Evolutionary conservation across 1,140 invertebrate genomes (phyloP), one percentile per base, ranked within the genome.

Genomic region (Zaprionus capensis): DNA sequence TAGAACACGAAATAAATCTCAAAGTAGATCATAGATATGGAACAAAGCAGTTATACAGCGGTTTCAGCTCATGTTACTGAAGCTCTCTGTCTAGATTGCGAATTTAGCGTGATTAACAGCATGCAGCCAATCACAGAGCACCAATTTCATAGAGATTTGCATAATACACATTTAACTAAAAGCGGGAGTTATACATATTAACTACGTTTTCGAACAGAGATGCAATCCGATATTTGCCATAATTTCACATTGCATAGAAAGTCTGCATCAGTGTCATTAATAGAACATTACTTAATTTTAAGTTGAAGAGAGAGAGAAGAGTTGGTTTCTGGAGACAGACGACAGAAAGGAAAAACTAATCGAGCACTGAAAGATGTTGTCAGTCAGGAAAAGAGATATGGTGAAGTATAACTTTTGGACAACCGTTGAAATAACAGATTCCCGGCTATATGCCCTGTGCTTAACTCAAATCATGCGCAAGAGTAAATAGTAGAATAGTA

Each of bases 11-110:
- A 62, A 62, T 12, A 44, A 44, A 14, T 46, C 36, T 57, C 26
- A 22, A 64, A 34, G 17, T 28, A 11, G 28, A 38, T 46, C 66
- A 57, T 28, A 46, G 20, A 6, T 14, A 51, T 24, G 11, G 20
- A 69, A 49, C 41, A 36, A 68, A 61, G 66, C 66, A 51, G 28
- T 49, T 69, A 5, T 46, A 62, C 67, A 70, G 67, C 67, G 31
- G 57, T 59, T 53, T 17, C 41, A 46, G 31, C 46, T 24, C 22
- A 49, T 9, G 9, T n/a, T 22, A 51, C 20, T 24, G 46, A 51
- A 24, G 46, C 46, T 24, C n/a, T 20, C 22, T 51, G 20, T 51
- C 20, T 20, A 51, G 20, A 24, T 51, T 22, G 12, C 9, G 7
- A 17, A 46, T 46, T 46, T 46, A 51, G 20, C 11, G 12, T 15